Percentiles rank a stretch among this genome's conserved stretches.
Conservation (phyloP, 2,888 invertebrate genomes). For the Andrena chrysosceles region DNA sequence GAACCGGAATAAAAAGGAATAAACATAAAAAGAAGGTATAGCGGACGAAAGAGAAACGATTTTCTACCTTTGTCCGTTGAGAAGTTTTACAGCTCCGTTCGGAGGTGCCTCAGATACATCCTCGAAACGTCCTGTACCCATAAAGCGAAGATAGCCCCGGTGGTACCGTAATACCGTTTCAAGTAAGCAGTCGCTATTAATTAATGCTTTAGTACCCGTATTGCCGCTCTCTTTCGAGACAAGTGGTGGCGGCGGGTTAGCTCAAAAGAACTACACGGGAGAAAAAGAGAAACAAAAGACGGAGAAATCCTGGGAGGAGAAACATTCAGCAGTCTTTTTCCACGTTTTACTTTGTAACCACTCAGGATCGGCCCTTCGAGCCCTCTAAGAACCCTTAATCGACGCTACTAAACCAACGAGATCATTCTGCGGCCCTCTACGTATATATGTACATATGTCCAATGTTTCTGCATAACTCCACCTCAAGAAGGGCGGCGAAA, state of each 20-base stretch:
- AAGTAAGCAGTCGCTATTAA: slow-evolving; percentile 80
- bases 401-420: slow-evolving; percentile 78
- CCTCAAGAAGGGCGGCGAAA: slow-evolving; percentile 40
- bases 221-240: slow-evolving; percentile 65
- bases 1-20: background rate
- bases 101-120: slow-evolving; percentile 56
- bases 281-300: background rate
- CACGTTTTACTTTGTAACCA: slow-evolving; percentile 74
- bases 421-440: slow-evolving; percentile 55
- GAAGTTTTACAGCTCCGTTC: slow-evolving; percentile 57
- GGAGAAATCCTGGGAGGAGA: slow-evolving; percentile 7
- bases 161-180: slow-evolving; percentile 71
- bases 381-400: slow-evolving; percentile 79
- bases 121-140: slow-evolving; percentile 64
- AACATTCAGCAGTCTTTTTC: slow-evolving; percentile 19
- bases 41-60: slow-evolving; percentile 13
- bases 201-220: slow-evolving; percentile 81
- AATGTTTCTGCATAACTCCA: slow-evolving; percentile 65
- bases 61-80: slow-evolving; percentile 30
- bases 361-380: slow-evolving; percentile 71
- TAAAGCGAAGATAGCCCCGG: slow-evolving; percentile 68
- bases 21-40: background rate
- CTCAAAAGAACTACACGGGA: slow-evolving; percentile 18
- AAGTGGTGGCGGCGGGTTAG: slow-evolving; percentile 26
- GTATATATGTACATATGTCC: slow-evolving; percentile 34